These are phyloP conservation scores for Panthera tigris DNA, from an alignment of 2,113 vertebrate species.

Conservation along the genomic window DNA sequence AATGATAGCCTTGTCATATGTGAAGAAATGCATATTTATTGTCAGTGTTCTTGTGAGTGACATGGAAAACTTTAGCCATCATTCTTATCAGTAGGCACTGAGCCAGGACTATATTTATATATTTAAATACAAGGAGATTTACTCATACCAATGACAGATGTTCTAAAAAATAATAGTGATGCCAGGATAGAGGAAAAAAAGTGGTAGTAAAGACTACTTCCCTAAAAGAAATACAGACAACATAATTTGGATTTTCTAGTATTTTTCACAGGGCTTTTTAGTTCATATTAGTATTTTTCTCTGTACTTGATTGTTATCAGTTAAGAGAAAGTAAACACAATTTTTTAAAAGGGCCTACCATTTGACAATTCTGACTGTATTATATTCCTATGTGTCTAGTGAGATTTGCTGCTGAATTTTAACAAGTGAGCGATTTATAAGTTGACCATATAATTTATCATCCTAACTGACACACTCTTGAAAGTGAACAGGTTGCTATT, in stretches of 20 bases:
- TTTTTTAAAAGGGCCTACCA: background rate
- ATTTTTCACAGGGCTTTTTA: background rate
- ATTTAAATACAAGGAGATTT: background rate
- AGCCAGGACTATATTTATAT: background rate
- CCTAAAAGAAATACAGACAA: background rate
- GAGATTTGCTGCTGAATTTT: background rate
- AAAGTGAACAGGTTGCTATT: background rate
- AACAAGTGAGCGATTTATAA: background rate
- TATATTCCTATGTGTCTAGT: background rate
- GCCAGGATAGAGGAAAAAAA: background rate
- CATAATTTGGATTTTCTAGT: background rate
- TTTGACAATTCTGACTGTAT: background rate
- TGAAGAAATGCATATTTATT: background rate
- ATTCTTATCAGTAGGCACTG: background rate
- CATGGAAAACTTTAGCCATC: background rate
- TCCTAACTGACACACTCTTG: background rate
- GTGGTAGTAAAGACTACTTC: background rate
- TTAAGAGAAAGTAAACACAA: background rate
- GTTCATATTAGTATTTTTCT: background rate
- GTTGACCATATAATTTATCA: background rate
- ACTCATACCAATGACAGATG: background rate
- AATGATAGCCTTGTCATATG: background rate
- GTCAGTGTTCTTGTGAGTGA: background rate
- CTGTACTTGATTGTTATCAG: background rate
- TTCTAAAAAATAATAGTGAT: background rate